Evolutionary conservation across 2,888 invertebrate genomes (phyloP).

Genomic region (Poecilobothrus nobilitatus): DNA sequence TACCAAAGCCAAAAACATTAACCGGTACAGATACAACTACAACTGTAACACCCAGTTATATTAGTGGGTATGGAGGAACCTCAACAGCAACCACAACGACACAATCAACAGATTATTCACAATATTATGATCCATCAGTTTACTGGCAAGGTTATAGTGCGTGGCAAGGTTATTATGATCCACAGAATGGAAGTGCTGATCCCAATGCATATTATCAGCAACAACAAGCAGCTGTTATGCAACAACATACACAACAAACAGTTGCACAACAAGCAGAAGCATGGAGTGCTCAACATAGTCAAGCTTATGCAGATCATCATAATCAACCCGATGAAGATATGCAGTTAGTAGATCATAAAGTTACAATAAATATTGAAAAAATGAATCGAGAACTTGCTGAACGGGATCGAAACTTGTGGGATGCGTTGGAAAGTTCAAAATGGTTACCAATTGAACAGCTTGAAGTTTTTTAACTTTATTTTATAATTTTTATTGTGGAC

Average conservation of each 20-base stretch:
- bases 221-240: conserved; percentile 42
- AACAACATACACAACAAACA: conserved; percentile 38
- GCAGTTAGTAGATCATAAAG: conserved; percentile 72
- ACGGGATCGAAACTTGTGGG: conserved; percentile 69
- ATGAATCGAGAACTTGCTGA: conserved; percentile 68
- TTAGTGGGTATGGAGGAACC: conserved; percentile 32
- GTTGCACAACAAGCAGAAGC: conserved; percentile 44
- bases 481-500: too few relatives aligned
- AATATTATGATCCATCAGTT: conserved; percentile 74
- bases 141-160: conserved; percentile 83
- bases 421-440: conserved; percentile 70
- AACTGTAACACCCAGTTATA: conserved; percentile 35
- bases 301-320: conserved; percentile 34
- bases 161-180: conserved; percentile 69
- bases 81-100: conserved; percentile 23
- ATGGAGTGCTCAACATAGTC: conserved; percentile 45
- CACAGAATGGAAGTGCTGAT: conserved; percentile 28
- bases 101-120: conserved; percentile 51
- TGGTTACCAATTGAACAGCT: conserved; percentile 73
- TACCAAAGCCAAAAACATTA: conserved; percentile 69
- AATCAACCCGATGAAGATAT: conserved; percentile 54
- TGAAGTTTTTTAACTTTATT: conserved; percentile 49
- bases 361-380: conserved; percentile 63
- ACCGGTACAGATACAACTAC: conserved; percentile 40
- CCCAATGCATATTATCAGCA: conserved; percentile 38